Percentiles rank a stretch among this genome's conserved stretches.
phyloP scores from a whole-genome alignment of 2,888 invertebrate genomes.

The Melipona beecheii region DNA sequence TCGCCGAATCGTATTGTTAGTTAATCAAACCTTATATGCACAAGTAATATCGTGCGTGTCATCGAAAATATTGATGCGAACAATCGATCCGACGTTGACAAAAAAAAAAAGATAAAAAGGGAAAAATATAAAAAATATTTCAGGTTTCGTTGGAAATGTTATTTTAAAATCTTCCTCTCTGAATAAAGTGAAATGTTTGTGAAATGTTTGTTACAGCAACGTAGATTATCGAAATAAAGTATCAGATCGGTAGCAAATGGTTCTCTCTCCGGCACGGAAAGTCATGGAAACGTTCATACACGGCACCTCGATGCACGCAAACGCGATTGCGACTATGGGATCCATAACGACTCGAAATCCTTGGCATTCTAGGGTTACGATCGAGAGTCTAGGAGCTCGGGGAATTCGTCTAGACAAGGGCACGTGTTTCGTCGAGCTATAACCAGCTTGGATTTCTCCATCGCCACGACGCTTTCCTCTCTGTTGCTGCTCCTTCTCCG shows the following conservation, averaged over 20 bases:
- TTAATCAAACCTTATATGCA: background rate
- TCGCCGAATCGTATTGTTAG: background rate
- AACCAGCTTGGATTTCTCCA: constrained; percentile 11
- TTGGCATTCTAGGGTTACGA: constrained; percentile 14
- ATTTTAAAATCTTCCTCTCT: background rate
- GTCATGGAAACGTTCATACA: constrained; percentile 14
- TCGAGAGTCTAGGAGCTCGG: constrained; percentile 27
- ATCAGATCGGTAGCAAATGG: background rate
- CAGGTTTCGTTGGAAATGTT: background rate
- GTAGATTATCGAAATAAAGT: background rate
- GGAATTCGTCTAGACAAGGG: constrained; percentile 27
- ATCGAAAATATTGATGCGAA: background rate
- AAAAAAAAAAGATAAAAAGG: no score
- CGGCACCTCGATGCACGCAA: constrained; percentile 54
- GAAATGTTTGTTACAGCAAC: no score
- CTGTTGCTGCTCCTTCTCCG: background rate
- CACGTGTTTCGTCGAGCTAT: constrained; percentile 12
- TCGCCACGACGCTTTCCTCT: background rate
- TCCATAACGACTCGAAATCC: constrained; percentile 17
- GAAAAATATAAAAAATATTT: no score
- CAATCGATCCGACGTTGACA: background rate
- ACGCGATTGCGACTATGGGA: constrained; percentile 3
- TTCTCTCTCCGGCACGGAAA: background rate
- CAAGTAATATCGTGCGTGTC: background rate
- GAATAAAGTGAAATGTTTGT: background rate